These are phyloP conservation scores for Orycteropus afer DNA, from an alignment of 2,113 vertebrate genomes.

Conservation along the genomic window DNA sequence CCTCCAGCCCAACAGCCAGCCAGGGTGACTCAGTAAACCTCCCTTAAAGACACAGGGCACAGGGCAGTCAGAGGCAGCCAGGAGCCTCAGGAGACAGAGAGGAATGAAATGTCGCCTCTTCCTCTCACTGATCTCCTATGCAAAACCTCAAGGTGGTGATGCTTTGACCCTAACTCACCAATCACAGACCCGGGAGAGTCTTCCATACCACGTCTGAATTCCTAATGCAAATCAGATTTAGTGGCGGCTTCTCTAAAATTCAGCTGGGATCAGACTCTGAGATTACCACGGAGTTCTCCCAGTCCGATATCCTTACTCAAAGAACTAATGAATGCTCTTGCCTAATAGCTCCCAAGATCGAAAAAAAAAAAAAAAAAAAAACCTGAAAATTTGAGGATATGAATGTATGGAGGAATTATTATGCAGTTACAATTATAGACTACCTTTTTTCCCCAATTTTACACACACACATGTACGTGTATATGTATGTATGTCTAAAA, in stretches of 20 bases:
- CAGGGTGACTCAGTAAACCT: not conserved
- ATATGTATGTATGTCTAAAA: too few relatives aligned
- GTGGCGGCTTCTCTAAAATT: not conserved
- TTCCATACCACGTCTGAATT: not conserved
- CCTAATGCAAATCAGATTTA: not conserved
- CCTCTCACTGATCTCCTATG: not conserved
- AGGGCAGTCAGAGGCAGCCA: too few relatives aligned
- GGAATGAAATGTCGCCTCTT: accelerated
- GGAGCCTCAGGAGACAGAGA: too few relatives aligned
- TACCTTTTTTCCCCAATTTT: not conserved
- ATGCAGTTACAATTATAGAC: not conserved
- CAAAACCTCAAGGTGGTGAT: not conserved
- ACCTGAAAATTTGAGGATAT: not conserved
- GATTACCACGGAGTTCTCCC: not conserved
- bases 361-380: not conserved
- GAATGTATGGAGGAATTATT: not conserved
- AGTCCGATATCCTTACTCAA: not conserved
- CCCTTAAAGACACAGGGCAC: not conserved
- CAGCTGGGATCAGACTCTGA: not conserved
- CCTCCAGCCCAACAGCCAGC: not conserved
- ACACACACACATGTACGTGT: too few relatives aligned
- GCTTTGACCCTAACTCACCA: not conserved
- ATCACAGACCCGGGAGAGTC: not conserved
- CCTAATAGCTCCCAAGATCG: not conserved
- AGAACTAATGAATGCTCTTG: not conserved